Base-by-base conservation (phyloP, 2,888 invertebrate species). In the Leptarthrus brevirostris region DNA sequence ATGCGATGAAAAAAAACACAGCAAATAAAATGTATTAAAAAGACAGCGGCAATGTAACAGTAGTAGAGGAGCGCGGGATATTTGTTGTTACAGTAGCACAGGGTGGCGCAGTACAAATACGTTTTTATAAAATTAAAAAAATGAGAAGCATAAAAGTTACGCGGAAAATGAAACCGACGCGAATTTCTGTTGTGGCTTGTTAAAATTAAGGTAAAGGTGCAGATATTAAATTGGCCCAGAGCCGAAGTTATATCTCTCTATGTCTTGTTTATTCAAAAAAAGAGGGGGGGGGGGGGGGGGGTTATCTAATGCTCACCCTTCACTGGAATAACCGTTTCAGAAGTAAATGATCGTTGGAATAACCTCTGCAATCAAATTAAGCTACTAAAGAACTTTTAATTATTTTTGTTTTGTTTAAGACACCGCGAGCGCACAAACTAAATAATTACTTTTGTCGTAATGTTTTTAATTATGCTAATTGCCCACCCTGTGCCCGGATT, bases 381-480 rank as follows among this genome's bases (percentile, higher is more conserved):
- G 64, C 64, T 24, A 47, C 64, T 47, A 66, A 47, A 47, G 64
- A 47, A 66, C 64, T 66, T 66, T 66, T 66, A 66, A 66, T 66
- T 66, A 66, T 47, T 47, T 44, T 47, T 24, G 44, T 16, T 66
- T 66, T 40, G 26, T 66, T 66, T 66, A n/a, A 58, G 58, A 58
- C 58, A 10, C 36, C 20, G 20, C 20, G 34, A 6, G 34, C 34
- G 16, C 36, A 18, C 18, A 18, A 40, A 58, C 36, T 18, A 58
- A 58, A 58, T 58, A 58, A 58, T 58, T 58, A 34, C 58, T 58
- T 58, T 58, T 18, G 16, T 36, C 58, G 20, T 36, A 26, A 58
- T 58, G 36, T 34, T 36, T 58, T 58, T 58, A 58, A 58, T 58
- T 58, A 58, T 20, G 34, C 10, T 36, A 36, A 34, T 36, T 58